Conservation (phyloP, 2,888 invertebrate genomes). For the Pachycephus smyrnensis region DNA sequence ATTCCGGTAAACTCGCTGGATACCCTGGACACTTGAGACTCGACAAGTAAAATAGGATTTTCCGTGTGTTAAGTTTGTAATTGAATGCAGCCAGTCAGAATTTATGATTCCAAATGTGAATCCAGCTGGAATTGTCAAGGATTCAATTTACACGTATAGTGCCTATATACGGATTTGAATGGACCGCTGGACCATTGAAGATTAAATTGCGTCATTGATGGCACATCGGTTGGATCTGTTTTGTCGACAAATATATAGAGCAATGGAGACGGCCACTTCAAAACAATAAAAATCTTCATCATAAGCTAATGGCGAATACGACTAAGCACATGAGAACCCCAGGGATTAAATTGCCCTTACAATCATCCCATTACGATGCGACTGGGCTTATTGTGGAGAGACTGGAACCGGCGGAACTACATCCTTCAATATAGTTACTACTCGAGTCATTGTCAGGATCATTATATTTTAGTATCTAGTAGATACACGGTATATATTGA, state of each 20-base stretch:
- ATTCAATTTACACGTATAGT: not conserved
- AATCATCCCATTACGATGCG: slow-evolving; percentile 53
- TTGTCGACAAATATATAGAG: not conserved
- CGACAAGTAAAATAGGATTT: not conserved
- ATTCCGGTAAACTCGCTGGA: not conserved
- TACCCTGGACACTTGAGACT: not conserved
- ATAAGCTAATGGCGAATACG: not conserved
- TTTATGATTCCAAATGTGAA: not conserved
- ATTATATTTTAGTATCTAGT: not conserved
- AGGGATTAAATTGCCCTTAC: slow-evolving; percentile 49
- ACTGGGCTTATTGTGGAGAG: slow-evolving; percentile 13
- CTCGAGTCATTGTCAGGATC: not conserved
- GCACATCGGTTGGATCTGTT: not conserved
- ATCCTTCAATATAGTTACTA: slow-evolving; percentile 27
- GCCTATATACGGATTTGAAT: not conserved
- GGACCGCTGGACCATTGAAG: not conserved
- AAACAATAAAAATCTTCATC: not conserved
- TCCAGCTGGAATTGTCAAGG: not conserved
- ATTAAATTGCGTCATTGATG: not conserved
- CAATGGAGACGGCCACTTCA: not conserved
- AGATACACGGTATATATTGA: not conserved
- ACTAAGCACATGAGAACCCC: not conserved
- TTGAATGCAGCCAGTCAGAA: not conserved
- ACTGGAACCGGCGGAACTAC: slow-evolving; percentile 39
- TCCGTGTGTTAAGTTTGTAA: not conserved